phyloP scores from a whole-genome alignment of 2,888 invertebrate species.

The Hirtodrosophila trivittata region DNA sequence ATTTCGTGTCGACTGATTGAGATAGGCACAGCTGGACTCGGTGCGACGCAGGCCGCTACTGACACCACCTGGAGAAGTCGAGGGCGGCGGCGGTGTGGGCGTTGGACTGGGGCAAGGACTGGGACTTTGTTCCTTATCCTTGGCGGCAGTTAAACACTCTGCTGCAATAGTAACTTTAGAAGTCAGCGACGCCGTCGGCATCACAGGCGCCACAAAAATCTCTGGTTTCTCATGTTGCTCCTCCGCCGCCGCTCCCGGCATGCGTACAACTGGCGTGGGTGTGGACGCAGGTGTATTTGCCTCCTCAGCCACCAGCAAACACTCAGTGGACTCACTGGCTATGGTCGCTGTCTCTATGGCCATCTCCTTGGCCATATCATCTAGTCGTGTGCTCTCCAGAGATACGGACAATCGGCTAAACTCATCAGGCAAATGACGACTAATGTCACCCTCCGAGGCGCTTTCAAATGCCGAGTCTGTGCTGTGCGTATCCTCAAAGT shows the following conservation, averaged over 20 bases:
- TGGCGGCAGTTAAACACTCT: conserved; percentile 51
- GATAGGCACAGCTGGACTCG: conserved; percentile 78
- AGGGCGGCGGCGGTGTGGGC: conserved; percentile 80
- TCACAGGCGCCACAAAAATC: conserved; percentile 21
- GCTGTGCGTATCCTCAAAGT: conserved; percentile 82
- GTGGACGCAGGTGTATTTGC: conserved; percentile 61
- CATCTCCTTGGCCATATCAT: conserved; percentile 76
- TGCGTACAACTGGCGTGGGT: conserved; percentile 40
- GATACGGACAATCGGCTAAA: conserved; percentile 79
- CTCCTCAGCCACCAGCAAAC: conserved; percentile 66
- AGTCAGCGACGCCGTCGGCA: conserved; percentile 23
- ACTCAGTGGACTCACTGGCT: conserved; percentile 82
- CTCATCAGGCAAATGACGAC: conserved; percentile 82
- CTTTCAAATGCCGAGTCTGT: conserved; percentile 83
- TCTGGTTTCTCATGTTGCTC: conserved; percentile 11
- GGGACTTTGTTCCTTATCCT: conserved; percentile 57
- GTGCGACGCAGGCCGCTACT: conserved; percentile 79
- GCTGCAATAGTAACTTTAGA: conserved; percentile 79
- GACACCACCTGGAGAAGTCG: conserved; percentile 80
- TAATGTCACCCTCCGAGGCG: conserved; percentile 83
- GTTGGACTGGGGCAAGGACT: conserved; percentile 69
- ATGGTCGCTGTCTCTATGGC: conserved; percentile 82
- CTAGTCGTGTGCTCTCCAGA: conserved; percentile 77
- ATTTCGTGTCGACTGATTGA: conserved; percentile 81
- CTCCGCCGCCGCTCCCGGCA: conserved; percentile 7